These are phyloP conservation scores for Heliconius charithonia DNA, from an alignment of 2,888 invertebrate species.

Conservation along the genomic window DNA sequence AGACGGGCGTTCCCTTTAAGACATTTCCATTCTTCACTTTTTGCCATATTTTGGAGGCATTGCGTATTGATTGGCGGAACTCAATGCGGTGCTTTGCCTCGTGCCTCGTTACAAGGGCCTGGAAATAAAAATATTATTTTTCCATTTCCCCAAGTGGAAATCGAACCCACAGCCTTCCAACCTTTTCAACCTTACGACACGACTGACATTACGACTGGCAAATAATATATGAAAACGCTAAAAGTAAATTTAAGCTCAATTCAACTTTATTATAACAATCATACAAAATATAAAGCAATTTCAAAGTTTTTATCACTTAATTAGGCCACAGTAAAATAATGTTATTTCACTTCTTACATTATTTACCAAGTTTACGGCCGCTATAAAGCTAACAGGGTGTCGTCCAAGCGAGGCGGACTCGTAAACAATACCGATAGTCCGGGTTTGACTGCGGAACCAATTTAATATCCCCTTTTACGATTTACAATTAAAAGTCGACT, in stretches of 20 bases:
- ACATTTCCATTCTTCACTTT: not conserved
- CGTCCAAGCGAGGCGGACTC: slow-evolving; percentile 15
- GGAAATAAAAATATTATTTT: not conserved
- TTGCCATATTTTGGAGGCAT: no score
- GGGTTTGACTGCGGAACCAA: slow-evolving; percentile 29
- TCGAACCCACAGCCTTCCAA: not conserved
- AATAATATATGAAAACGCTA: not conserved
- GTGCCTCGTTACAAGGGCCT: not conserved
- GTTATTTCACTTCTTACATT: not conserved
- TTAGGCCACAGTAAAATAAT: not conserved
- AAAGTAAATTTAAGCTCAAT: not conserved
- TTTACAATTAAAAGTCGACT: slow-evolving; percentile 46
- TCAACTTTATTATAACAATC: not conserved
- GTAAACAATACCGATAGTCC: slow-evolving; percentile 42
- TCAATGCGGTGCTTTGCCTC: not conserved
- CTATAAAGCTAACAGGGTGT: slow-evolving; percentile 26
- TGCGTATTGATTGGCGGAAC: not conserved
- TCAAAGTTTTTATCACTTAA: slow-evolving; percentile 9
- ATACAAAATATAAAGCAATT: not conserved
- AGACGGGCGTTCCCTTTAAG: no score
- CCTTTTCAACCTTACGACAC: not conserved
- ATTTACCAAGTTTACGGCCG: slow-evolving; percentile 1
- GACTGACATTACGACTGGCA: not conserved
- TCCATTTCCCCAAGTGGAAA: no score
- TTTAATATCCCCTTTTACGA: slow-evolving; percentile 43